Evolutionary conservation across 2,113 vertebrate genomes (phyloP).

Genomic region (Tupaia tana): DNA sequence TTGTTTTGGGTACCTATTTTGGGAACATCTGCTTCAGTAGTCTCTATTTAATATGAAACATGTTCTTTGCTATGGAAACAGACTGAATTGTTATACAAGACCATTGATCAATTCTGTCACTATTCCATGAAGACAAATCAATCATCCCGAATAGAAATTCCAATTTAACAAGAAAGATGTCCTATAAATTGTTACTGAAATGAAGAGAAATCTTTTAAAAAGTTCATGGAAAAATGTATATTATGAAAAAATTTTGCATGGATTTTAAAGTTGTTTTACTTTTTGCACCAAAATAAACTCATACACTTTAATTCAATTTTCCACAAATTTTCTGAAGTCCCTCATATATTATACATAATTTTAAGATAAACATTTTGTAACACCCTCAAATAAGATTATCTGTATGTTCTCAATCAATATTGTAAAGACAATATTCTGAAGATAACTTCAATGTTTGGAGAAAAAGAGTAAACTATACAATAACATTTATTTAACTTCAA

Average conservation of each 20-base stretch:
- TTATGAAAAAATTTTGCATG: too few species aligned
- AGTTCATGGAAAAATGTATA: too few species aligned
- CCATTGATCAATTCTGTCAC: not conserved
- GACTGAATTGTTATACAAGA: not conserved
- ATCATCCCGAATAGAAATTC: not conserved
- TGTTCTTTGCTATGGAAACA: slow-evolving; percentile 7
- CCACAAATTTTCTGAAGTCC: too few species aligned
- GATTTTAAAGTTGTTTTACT: too few species aligned
- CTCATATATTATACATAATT: not conserved
- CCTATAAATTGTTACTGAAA: not conserved
- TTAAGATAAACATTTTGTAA: not conserved
- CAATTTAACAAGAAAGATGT: not conserved
- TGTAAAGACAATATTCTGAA: not conserved
- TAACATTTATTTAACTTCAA: not conserved
- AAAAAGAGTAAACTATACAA: not conserved
- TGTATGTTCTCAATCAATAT: not conserved
- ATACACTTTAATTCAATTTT: too few species aligned
- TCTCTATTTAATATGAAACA: slow-evolving; percentile 14
- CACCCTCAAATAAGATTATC: not conserved
- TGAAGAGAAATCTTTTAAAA: too few species aligned
- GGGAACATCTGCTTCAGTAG: not conserved
- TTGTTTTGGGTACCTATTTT: not conserved
- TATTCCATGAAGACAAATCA: not conserved
- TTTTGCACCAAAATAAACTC: too few species aligned
- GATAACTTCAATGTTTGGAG: not conserved